phyloP scores from a whole-genome alignment of 2,888 invertebrate genomes.

The Rosalia funebris region DNA sequence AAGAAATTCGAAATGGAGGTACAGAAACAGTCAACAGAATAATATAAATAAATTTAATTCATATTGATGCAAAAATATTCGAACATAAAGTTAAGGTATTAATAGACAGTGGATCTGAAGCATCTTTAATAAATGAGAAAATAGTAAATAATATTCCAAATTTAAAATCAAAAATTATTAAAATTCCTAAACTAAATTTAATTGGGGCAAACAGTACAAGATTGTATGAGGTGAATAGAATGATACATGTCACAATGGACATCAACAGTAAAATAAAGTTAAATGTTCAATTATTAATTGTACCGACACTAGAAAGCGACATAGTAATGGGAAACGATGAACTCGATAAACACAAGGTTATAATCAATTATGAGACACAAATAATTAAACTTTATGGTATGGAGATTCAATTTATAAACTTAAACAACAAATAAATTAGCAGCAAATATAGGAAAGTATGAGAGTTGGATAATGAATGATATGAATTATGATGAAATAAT shows the following conservation, averaged over 20 bases:
- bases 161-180: not conserved
- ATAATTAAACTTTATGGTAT: too few species aligned
- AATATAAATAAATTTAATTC: too few species aligned
- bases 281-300: not conserved
- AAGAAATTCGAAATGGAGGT: too few species aligned
- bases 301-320: not conserved
- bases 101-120: not conserved
- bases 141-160: not conserved
- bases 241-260: not conserved
- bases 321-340: not conserved
- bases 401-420: too few species aligned
- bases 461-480: not conserved
- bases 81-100: too few species aligned
- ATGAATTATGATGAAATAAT: not conserved
- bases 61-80: too few species aligned
- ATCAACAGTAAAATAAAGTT: not conserved
- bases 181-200: not conserved
- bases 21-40: too few species aligned
- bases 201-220: not conserved
- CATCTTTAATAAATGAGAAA: not conserved
- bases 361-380: not conserved
- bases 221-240: not conserved
- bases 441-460: too few species aligned
- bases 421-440: too few species aligned
- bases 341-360: not conserved